A percentile compares a stretch with the other conserved stretches of the same genome.
These are phyloP conservation scores for Trogon melanurus DNA, from an alignment of 2,113 vertebrate genomes.

Conservation along the genomic window DNA sequence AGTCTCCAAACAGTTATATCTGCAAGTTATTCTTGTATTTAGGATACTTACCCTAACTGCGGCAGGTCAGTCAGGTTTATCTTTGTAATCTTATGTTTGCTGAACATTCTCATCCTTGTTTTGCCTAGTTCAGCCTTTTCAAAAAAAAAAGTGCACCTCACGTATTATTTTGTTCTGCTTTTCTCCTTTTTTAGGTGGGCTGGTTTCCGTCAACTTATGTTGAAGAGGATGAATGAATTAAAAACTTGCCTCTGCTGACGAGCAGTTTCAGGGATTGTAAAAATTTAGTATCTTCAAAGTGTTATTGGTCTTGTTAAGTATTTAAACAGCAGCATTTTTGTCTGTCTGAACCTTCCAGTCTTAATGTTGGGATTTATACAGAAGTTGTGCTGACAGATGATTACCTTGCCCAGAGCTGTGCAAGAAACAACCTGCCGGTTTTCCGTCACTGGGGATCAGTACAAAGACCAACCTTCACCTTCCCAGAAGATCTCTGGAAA, in stretches of 20 bases:
- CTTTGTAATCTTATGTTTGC: background rate
- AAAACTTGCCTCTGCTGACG: background rate
- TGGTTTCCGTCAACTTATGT: conserved; percentile 99
- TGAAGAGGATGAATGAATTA: conserved; percentile 91
- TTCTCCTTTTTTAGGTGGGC: conserved; percentile 83
- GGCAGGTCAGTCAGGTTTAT: background rate
- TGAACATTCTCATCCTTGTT: background rate
- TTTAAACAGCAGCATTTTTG: conserved; percentile 61
- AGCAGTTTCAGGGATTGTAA: conserved; percentile 65
- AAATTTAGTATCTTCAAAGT: conserved; percentile 11
- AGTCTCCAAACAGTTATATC: background rate
- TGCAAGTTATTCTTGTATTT: background rate
- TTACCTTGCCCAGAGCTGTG: conserved; percentile 67
- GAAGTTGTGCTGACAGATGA: conserved; percentile 69
- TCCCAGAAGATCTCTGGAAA: conserved; percentile 56
- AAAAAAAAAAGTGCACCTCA: background rate
- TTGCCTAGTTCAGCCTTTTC: background rate
- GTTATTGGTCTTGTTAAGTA: conserved; percentile 50
- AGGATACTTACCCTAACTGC: background rate
- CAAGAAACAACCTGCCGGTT: conserved; percentile 59
- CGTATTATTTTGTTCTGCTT: conserved; percentile 31
- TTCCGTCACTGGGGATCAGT: conserved; percentile 55
- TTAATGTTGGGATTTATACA: conserved; percentile 66
- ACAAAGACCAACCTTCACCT: conserved; percentile 43
- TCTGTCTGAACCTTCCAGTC: conserved; percentile 59